Evolutionary conservation across 2,888 invertebrate species (phyloP).

Genomic region (Diabrotica balteata): DNA sequence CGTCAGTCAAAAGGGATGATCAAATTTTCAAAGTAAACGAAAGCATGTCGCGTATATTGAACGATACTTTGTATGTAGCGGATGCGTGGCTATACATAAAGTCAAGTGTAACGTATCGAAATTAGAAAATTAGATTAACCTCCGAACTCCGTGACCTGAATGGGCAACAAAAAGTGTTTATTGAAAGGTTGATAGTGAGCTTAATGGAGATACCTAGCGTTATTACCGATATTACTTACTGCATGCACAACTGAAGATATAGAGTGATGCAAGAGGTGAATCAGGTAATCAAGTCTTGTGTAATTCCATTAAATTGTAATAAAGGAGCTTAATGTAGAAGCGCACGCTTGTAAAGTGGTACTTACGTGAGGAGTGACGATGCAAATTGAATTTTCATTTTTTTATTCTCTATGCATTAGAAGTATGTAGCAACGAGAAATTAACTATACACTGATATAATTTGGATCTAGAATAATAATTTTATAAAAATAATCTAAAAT

Average conservation of each 20-base stretch:
- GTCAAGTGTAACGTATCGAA: slow-evolving; percentile 36
- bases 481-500: too few species aligned
- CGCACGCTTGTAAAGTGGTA: background rate
- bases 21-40: too few species aligned
- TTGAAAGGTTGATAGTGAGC: slow-evolving; percentile 10
- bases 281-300: background rate
- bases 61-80: slow-evolving; percentile 8
- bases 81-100: slow-evolving; percentile 16
- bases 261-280: slow-evolving; percentile 6
- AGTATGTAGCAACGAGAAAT: too few species aligned
- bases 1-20: too few species aligned
- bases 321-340: background rate
- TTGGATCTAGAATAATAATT: too few species aligned
- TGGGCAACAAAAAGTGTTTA: slow-evolving; percentile 26
- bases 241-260: background rate
- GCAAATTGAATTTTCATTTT: too few species aligned
- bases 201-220: slow-evolving; percentile 12
- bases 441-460: too few species aligned
- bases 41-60: too few species aligned
- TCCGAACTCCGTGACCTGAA: slow-evolving; percentile 34
- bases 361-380: too few species aligned
- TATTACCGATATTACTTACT: too few species aligned
- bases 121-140: slow-evolving; percentile 40
- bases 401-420: too few species aligned
- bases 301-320: slow-evolving; percentile 4